Base-by-base conservation (phyloP, 2,888 invertebrate species). In the Melinaea menophilus region DNA sequence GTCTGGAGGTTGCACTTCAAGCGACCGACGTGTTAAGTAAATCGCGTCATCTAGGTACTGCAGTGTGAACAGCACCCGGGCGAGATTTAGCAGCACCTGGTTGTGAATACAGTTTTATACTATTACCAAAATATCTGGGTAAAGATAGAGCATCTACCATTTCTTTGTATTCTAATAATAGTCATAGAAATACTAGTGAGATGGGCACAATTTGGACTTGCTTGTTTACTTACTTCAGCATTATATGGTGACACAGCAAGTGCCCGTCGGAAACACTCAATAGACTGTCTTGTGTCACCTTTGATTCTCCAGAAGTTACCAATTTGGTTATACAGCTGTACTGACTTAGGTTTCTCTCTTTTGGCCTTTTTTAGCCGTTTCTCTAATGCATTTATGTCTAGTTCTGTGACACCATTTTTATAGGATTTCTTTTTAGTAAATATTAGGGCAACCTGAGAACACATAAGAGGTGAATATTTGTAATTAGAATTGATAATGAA, bases 221-320 rank as follows among this genome's bases (percentile, higher is more conserved):
- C 4, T 12, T 59, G 59, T 48, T 9, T 46, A 80, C 82, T 81
- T 73, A 91, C 95, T 85, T 97, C 97, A 54, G 97, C 94, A 89
- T 97, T 96, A 77, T 96, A 95, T 1, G 97, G 97, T 33, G 96
- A 95, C 11, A 97, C 94, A 33, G 95, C 95, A 33, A 97, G 91
- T 4, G 96, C 97, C 76, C 96, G 92, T 67, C 97, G 92, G 85
- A 97, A 97, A 82, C 97, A 97, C 84, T 97, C 97, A 67, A 97
- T 97, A 0, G 97, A 95, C 77, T 94, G 94, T 77, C 95, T 92
- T 5, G 97, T 95, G 79, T 97, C 95, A 4, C 97, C 97, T 82
- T 96, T 96, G 72, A 97, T 95, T 69, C 97, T 92, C 96, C 96
- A 97, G 84, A 96, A 97, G 85, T 97, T 97, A 2, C 97, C 97